Evolutionary conservation across 2,113 vertebrate species (phyloP).

Genomic region (Phyllostomus hastatus): DNA sequence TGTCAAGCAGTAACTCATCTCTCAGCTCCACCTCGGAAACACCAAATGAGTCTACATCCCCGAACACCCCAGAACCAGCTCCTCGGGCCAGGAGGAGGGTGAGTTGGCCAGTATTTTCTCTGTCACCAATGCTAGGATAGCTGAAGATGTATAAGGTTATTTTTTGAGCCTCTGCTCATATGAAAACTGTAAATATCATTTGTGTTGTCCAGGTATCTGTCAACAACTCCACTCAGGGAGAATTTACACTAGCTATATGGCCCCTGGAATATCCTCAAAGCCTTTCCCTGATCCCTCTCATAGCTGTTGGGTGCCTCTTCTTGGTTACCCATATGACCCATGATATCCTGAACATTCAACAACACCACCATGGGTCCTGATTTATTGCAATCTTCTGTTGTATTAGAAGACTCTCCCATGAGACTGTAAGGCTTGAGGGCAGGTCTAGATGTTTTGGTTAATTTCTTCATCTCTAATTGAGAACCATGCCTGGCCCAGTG

Average conservation of each 20-base stretch:
- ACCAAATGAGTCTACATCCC: slow-evolving; percentile 88
- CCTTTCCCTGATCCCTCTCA: neutral
- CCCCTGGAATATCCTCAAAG: neutral
- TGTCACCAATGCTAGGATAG: neutral
- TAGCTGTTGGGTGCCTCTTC: neutral
- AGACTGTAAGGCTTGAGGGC: neutral
- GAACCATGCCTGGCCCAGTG: neutral
- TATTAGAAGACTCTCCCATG: neutral
- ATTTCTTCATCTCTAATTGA: neutral
- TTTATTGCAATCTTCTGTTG: neutral
- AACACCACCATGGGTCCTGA: neutral
- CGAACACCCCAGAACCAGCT: slow-evolving; percentile 87
- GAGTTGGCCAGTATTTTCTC: slow-evolving; percentile 65
- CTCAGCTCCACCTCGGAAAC: slow-evolving; percentile 98
- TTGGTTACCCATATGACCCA: neutral
- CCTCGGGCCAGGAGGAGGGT: slow-evolving; percentile 91
- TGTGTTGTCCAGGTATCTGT: neutral
- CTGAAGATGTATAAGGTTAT: neutral
- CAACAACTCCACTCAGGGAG: neutral
- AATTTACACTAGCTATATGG: neutral
- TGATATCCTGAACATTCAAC: neutral
- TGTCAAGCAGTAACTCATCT: slow-evolving; percentile 99
- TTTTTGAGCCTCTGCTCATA: neutral
- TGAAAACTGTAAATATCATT: neutral
- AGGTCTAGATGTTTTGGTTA: neutral